Evolutionary conservation across 2,113 vertebrate genomes (phyloP).

Genomic region (Scytalopus superciliaris): DNA sequence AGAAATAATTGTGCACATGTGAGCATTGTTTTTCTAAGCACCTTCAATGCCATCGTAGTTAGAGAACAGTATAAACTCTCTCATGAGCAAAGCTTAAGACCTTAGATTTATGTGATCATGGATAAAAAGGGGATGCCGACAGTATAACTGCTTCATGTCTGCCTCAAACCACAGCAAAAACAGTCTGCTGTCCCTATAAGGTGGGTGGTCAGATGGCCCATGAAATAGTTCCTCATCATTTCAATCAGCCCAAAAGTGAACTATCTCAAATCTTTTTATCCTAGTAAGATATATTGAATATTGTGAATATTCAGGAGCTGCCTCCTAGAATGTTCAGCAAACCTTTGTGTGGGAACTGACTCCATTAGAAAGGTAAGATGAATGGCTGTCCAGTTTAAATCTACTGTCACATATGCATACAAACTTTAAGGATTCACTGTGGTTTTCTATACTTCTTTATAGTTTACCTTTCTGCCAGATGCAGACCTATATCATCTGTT

Average conservation of each 20-base stretch:
- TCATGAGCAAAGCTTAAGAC: neutral
- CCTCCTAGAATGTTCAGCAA: neutral
- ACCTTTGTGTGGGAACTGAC: neutral
- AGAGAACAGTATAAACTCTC: neutral
- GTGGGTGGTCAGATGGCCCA: neutral
- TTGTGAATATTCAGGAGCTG: neutral
- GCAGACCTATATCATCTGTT: neutral
- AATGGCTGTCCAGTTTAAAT: neutral
- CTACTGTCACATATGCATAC: neutral
- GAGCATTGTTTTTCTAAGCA: conserved; percentile 3
- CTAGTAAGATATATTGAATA: neutral
- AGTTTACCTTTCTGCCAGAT: neutral
- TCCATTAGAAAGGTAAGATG: neutral
- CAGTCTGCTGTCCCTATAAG: neutral
- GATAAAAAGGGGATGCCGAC: neutral
- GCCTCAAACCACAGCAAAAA: neutral
- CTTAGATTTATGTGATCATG: neutral
- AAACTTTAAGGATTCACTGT: neutral
- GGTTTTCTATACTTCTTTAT: neutral
- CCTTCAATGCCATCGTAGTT: neutral
- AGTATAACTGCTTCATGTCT: neutral
- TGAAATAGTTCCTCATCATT: neutral
- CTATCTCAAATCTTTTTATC: neutral
- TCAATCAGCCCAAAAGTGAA: neutral
- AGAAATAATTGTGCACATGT: conserved; percentile 1